A percentile compares a stretch with the other conserved stretches of the same genome.
Evolutionary conservation across 2,113 vertebrate genomes (phyloP).

Genomic region (Eubucco bourcierii): DNA sequence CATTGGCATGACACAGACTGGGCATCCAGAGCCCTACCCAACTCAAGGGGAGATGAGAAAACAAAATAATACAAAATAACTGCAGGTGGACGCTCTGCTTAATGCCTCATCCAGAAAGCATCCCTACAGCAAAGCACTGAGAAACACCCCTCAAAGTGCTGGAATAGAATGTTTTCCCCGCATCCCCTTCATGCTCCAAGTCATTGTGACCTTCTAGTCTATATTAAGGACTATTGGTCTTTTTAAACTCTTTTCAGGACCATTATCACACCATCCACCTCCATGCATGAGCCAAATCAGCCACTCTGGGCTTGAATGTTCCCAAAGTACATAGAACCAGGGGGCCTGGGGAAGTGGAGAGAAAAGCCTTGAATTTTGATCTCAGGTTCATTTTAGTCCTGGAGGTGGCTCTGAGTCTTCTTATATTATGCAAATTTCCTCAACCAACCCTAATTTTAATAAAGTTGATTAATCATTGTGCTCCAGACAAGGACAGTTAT

Average conservation of each 20-base stretch:
- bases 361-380: background rate
- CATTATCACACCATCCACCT: background rate
- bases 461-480: slow-evolving; percentile 50
- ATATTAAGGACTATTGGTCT: background rate
- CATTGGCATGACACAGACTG: fast-evolving
- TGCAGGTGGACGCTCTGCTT: background rate
- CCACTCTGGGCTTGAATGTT: background rate
- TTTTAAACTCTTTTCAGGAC: background rate
- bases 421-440: slow-evolving; percentile 51
- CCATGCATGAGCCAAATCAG: fast-evolving
- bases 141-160: background rate
- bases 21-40: background rate
- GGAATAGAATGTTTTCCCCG: background rate
- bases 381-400: background rate
- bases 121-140: background rate
- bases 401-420: background rate
- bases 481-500: slow-evolving; percentile 51
- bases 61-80: background rate
- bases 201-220: background rate
- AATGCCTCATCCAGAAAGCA: background rate
- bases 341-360: background rate
- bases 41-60: background rate
- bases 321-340: fast-evolving
- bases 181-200: background rate
- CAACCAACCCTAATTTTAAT: slow-evolving; percentile 60